Evolutionary conservation across 2,113 vertebrate genomes (phyloP).

Genomic region (Passer montanus): DNA sequence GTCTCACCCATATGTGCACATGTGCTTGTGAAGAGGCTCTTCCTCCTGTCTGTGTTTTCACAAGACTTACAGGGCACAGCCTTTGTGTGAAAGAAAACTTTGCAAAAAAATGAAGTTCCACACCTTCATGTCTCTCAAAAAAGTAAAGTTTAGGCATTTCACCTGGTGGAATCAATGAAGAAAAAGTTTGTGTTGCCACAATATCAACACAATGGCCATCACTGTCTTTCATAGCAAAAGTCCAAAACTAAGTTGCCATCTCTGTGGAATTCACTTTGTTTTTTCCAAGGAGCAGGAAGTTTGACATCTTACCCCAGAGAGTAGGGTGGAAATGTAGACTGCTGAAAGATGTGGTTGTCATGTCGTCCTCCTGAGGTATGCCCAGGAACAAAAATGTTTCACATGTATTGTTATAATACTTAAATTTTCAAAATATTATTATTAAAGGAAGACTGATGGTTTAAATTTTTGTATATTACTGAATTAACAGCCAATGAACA

Average conservation of each 20-base stretch:
- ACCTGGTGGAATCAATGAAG: background rate
- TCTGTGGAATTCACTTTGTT: background rate
- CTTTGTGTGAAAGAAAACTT: background rate
- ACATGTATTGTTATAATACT: background rate
- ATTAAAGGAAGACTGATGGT: background rate
- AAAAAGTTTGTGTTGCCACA: background rate
- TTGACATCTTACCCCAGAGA: background rate
- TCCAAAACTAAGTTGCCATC: background rate
- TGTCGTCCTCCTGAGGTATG: background rate
- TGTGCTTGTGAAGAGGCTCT: fast-evolving
- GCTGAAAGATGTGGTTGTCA: fast-evolving
- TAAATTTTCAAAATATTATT: background rate
- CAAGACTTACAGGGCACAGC: background rate
- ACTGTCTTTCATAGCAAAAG: background rate
- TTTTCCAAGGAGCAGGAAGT: background rate
- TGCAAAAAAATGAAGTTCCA: background rate
- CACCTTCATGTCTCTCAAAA: background rate
- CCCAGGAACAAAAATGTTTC: background rate
- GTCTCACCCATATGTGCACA: fast-evolving
- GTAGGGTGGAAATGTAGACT: background rate
- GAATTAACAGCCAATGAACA: background rate
- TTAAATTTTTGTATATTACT: background rate
- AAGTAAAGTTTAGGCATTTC: background rate
- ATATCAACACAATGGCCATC: background rate
- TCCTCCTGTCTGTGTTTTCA: background rate